Evolutionary conservation across 1,140 invertebrate species (phyloP).

Genomic region (Cephus cinctus): DNA sequence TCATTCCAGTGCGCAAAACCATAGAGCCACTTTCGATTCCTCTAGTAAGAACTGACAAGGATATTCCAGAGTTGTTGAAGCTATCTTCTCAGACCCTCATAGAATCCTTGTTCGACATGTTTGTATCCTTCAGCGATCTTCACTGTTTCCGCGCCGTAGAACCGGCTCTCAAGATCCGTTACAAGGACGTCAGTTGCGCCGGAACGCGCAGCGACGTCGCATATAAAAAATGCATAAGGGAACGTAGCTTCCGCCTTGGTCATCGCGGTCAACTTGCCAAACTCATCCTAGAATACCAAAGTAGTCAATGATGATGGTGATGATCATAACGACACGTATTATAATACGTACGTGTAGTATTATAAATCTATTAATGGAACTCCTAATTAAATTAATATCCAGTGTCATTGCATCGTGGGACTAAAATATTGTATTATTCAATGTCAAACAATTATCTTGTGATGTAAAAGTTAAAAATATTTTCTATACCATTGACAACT

Average conservation of each 20-base stretch:
- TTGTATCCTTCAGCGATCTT: constrained; percentile 60
- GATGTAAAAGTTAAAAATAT: no score
- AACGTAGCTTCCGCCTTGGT: constrained; percentile 44
- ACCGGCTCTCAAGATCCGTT: constrained; percentile 65
- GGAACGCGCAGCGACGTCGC: constrained; percentile 26
- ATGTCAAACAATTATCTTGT: no score
- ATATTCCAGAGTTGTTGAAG: constrained; percentile 57
- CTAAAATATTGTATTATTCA: no score
- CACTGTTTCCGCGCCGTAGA: constrained; percentile 73
- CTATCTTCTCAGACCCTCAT: constrained; percentile 31
- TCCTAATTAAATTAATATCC: constrained; percentile 16
- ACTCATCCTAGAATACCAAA: constrained; percentile 50
- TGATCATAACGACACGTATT: no score
- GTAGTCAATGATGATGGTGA: constrained; percentile 27
- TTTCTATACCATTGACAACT: no score
- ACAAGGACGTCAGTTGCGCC: constrained; percentile 52
- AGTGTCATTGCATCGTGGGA: no score
- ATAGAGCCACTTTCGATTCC: constrained; percentile 61
- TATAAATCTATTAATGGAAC: constrained; percentile 21
- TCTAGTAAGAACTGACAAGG: constrained; percentile 63
- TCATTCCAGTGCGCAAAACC: constrained; percentile 62
- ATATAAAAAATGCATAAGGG: constrained; percentile 35
- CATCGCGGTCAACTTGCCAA: constrained; percentile 52
- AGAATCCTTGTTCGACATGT: constrained; percentile 65
- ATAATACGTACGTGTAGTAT: constrained; percentile 1